Evolutionary conservation across 2,888 invertebrate genomes (phyloP).

Genomic region (Bellardia bayeri): DNA sequence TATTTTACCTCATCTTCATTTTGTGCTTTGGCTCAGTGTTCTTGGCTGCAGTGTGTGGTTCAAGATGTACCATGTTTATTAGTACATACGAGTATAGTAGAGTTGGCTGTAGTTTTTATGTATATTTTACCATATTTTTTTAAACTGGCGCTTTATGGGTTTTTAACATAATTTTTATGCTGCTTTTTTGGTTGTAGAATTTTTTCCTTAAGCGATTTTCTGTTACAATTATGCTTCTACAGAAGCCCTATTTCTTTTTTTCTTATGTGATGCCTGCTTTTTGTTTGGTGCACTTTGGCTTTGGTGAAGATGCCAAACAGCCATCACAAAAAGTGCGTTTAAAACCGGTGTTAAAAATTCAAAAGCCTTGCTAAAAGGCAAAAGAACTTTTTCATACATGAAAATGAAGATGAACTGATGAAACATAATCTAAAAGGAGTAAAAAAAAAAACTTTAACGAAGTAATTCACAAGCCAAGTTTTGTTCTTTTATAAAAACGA

Average conservation of each 20-base stretch:
- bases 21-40: background rate
- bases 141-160: conserved; percentile 60
- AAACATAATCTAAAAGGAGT: background rate
- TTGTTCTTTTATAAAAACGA: conserved; percentile 48
- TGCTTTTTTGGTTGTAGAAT: conserved; percentile 5
- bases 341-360: conserved; percentile 56
- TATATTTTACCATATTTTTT: conserved; percentile 2
- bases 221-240: conserved; percentile 63
- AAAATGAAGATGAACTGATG: conserved; percentile 37
- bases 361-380: conserved; percentile 51
- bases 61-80: conserved; percentile 21
- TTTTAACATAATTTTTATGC: conserved; percentile 62
- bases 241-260: conserved; percentile 48
- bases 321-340: conserved; percentile 46
- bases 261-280: background rate
- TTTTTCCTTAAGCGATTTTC: conserved; percentile 62
- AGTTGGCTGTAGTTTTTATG: conserved; percentile 22
- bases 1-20: conserved; percentile 38
- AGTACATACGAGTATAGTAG: background rate
- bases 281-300: conserved; percentile 30
- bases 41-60: background rate
- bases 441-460: conserved; percentile 20
- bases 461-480: conserved; percentile 53
- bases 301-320: conserved; percentile 10
- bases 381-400: conserved; percentile 6